Percentiles rank a stretch among this genome's conserved stretches.
Conservation (phyloP, 2,797 vertebrate species). For the Eutrigla gurnardus region DNA sequence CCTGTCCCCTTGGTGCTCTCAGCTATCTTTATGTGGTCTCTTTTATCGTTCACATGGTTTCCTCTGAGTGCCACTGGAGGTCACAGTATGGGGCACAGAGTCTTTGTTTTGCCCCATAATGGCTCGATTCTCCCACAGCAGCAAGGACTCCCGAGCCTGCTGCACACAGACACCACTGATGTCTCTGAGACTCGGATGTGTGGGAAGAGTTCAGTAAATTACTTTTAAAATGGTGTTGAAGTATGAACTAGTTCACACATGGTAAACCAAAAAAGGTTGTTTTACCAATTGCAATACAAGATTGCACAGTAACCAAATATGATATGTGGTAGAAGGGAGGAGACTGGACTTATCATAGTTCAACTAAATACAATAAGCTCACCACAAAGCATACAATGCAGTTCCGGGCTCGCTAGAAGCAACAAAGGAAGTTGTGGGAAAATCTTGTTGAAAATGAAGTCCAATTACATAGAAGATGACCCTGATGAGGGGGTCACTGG, state of each 20-base stretch:
- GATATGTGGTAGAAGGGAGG: background rate
- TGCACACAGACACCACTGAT: slow-evolving; percentile 78
- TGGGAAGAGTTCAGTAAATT: slow-evolving; percentile 25
- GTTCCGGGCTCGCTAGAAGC: background rate
- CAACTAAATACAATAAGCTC: slow-evolving; percentile 23
- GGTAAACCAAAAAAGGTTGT: background rate
- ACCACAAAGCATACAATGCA: slow-evolving; percentile 19
- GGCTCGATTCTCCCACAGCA: slow-evolving; percentile 79
- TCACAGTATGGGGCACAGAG: slow-evolving; percentile 80
- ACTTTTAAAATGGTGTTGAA: slow-evolving; percentile 37
- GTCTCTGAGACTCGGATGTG: slow-evolving; percentile 40
- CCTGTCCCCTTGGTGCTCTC: slow-evolving; percentile 62
- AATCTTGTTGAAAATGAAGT: background rate
- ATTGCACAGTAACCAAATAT: background rate
- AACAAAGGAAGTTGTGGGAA: slow-evolving; percentile 1
- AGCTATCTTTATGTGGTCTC: slow-evolving; percentile 58
- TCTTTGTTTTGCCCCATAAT: slow-evolving; percentile 84
- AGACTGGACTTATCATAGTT: slow-evolving; percentile 1
- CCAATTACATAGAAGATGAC: slow-evolving; percentile 7
- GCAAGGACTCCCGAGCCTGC: slow-evolving; percentile 62
- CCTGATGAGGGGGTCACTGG: background rate
- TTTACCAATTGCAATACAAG: background rate
- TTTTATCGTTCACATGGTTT: slow-evolving; percentile 63
- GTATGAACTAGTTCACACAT: slow-evolving; percentile 27
- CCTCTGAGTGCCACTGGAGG: slow-evolving; percentile 77